Conservation (phyloP, 2,113 vertebrate species). For the Scatophagus argus region DNA sequence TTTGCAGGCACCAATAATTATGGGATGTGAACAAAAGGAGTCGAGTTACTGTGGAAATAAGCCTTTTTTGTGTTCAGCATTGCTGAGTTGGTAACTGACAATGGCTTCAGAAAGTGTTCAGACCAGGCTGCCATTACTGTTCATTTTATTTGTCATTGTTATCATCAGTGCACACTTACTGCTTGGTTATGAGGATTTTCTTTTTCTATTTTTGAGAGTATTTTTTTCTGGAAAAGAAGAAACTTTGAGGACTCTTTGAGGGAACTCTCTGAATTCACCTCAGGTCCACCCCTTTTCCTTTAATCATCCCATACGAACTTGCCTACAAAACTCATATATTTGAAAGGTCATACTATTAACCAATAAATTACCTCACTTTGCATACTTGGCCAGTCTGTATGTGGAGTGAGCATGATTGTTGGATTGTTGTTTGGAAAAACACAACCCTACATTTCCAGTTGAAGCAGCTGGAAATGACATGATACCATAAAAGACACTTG, state of each 20-base stretch:
- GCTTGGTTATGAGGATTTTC: not conserved
- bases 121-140: not conserved
- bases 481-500: not conserved
- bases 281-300: too few relatives aligned
- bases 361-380: not conserved
- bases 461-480: not conserved
- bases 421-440: too few relatives aligned
- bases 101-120: constrained; percentile 37
- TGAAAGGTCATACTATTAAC: not conserved
- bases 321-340: not conserved
- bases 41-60: constrained; percentile 63
- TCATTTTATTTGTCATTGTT: not conserved
- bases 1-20: constrained; percentile 65
- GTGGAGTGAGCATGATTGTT: too few relatives aligned
- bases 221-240: not conserved
- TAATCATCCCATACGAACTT: too few relatives aligned
- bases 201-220: not conserved
- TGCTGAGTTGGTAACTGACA: constrained; percentile 20
- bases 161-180: not conserved
- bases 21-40: constrained; percentile 62
- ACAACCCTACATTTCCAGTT: not conserved
- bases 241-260: not conserved
- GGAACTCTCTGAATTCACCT: too few relatives aligned
- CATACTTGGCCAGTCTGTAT: too few relatives aligned
- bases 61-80: constrained; percentile 44